Evolutionary conservation across 2,797 vertebrate genomes (phyloP), one percentile per base, ranked within the genome.

Genomic region (Gambelia wislizenii): DNA sequence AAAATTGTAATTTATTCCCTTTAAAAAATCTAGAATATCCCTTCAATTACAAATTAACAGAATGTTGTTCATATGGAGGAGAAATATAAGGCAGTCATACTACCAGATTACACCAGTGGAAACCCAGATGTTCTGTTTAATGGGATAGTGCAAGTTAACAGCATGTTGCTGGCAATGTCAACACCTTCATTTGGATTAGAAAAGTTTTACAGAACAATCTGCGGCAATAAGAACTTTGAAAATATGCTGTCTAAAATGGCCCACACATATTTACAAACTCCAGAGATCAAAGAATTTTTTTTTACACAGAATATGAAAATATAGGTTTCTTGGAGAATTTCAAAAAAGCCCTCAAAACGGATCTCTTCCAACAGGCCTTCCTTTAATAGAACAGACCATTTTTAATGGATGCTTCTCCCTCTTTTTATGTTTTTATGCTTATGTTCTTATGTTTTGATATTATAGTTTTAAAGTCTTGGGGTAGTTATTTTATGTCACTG

Each of bases 241-340:
- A 97, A 97, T 96, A 95, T 95, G 96, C 96, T 96, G 95, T 97
- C 96, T 95, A 97, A 96, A 97, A 95, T 92, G 97, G 98, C 97
- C 98, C 97, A 98, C 96, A 98, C 96, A 97, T 98, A 99, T 98
- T 98, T 98, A 99, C 98, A 98, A 98, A 98, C 98, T 80, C 97
- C 93, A 94, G 96, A 97, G 95, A 95, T 96, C 94, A 97, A 99
- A 99, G 98, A 99, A 98, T 97, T 98, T 98, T 98, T 98, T 97
- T 98, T 98, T 98, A 98, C 97, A 96, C 97, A 98, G 97, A 98
- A 97, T 99, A 98, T 98, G 98, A 99, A 99, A 99, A 99, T 99
- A 99, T 98, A 99, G 97, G 98, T 98, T 97, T 97, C n/a, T n/a
- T n/a, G n/a, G n/a, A n/a, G n/a, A n/a, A n/a, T n/a, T n/a, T n/a